Conservation (phyloP, 2,888 invertebrate genomes). For the Drepana falcataria region DNA sequence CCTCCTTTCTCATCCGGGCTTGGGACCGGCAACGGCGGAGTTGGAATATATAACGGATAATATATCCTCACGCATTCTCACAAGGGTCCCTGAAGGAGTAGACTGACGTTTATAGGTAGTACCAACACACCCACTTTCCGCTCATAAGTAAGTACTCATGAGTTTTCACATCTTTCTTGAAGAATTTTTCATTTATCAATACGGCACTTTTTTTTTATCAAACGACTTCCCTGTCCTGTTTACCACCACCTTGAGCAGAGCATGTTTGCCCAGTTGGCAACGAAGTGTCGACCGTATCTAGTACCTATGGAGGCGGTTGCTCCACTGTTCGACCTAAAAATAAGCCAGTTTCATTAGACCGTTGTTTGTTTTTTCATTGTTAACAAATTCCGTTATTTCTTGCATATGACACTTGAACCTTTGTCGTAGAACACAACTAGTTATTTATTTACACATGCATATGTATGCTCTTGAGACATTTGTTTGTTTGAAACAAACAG, state of each 20-base stretch:
- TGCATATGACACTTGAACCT: conserved; percentile 4
- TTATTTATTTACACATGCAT: conserved; percentile 3
- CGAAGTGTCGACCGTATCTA: conserved; percentile 7
- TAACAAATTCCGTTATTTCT: conserved; percentile 16
- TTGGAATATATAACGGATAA: too few relatives aligned
- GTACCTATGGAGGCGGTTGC: conserved; percentile 10
- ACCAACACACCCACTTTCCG: too few relatives aligned
- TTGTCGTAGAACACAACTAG: conserved; percentile 6
- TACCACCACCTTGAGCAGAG: neutral
- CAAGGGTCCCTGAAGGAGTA: too few relatives aligned
- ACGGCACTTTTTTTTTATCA: neutral
- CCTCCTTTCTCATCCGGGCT: too few relatives aligned
- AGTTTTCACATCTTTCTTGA: neutral
- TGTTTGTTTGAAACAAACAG: neutral
- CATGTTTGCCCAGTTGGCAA: conserved; percentile 34
- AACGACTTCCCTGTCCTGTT: neutral
- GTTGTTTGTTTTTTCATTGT: conserved; percentile 23
- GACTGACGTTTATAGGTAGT: too few relatives aligned
- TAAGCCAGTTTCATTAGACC: conserved; percentile 19
- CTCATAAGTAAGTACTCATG: too few relatives aligned
- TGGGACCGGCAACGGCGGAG: too few relatives aligned
- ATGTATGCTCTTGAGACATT: neutral
- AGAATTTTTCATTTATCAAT: neutral
- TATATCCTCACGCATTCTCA: too few relatives aligned
- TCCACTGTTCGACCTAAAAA: conserved; percentile 21